Evolutionary conservation across 2,888 invertebrate genomes (phyloP).

Genomic region (Idaea straminata): DNA sequence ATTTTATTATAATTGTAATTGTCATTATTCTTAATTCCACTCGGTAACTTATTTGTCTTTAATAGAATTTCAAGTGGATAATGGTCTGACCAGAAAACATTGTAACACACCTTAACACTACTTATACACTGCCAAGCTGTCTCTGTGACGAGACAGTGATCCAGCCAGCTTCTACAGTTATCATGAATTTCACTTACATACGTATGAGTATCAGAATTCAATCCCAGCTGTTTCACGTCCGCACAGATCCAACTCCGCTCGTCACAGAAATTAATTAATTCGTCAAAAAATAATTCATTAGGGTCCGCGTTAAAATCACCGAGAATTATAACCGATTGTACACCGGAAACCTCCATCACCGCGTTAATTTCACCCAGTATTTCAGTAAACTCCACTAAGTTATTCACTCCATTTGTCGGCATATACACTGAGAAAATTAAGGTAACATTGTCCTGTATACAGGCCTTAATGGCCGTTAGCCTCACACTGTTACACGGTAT

Average conservation of each 20-base stretch:
- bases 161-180: slow-evolving; percentile 7
- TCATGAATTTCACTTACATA: slow-evolving; percentile 11
- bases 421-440: slow-evolving; percentile 30
- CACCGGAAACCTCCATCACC: slow-evolving; percentile 2
- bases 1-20: slow-evolving; percentile 4
- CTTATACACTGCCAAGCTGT: slow-evolving; percentile 4
- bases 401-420: slow-evolving; percentile 26
- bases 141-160: slow-evolving; percentile 9
- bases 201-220: slow-evolving; percentile 6
- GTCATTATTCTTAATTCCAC: background rate
- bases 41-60: slow-evolving; percentile 8
- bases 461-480: slow-evolving; percentile 15
- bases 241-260: slow-evolving; percentile 9
- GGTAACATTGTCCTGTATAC: slow-evolving; percentile 10
- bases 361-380: slow-evolving; percentile 9
- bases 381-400: slow-evolving; percentile 27
- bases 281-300: slow-evolving; percentile 5
- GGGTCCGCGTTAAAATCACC: slow-evolving; percentile 14
- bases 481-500: slow-evolving; percentile 25
- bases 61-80: slow-evolving; percentile 9
- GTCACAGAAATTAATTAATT: slow-evolving; percentile 8
- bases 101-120: slow-evolving; percentile 8
- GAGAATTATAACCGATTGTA: slow-evolving; percentile 6
- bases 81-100: slow-evolving; percentile 14
- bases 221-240: slow-evolving; percentile 9